phyloP scores from a whole-genome alignment of 2,888 invertebrate genomes.

The Pemphredon lugubris region DNA sequence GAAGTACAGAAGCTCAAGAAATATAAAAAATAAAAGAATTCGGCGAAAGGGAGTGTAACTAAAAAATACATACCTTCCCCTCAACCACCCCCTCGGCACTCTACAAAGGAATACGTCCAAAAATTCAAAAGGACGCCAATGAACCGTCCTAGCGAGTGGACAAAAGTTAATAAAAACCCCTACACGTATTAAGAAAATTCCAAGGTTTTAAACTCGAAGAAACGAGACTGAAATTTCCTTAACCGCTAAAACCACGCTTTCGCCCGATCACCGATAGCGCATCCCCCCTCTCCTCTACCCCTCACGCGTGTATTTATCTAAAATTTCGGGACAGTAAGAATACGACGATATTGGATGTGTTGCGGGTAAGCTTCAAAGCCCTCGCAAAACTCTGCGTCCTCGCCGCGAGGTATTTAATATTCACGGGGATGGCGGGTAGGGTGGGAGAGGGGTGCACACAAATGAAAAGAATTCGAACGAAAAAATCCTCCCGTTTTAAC shows the following conservation, averaged over 20 bases:
- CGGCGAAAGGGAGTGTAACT: too few species aligned
- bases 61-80: too few species aligned
- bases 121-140: too few species aligned
- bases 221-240: conserved; percentile 62
- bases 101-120: too few species aligned
- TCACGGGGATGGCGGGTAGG: background rate
- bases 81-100: too few species aligned
- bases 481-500: background rate
- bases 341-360: conserved; percentile 15
- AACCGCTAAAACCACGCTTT: conserved; percentile 60
- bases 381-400: background rate
- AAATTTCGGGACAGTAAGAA: conserved; percentile 31
- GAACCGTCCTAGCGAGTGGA: too few species aligned
- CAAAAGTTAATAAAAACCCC: too few species aligned
- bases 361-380: background rate
- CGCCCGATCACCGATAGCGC: conserved; percentile 47
- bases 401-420: conserved; percentile 29
- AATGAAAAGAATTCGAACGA: background rate
- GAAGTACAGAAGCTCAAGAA: too few species aligned
- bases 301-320: conserved; percentile 39
- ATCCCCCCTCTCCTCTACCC: conserved; percentile 8
- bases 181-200: too few species aligned
- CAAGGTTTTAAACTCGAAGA: conserved; percentile 50
- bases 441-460: too few species aligned
- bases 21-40: too few species aligned